phyloP scores from a whole-genome alignment of 2,888 invertebrate genomes.

The Taenaris catops region DNA sequence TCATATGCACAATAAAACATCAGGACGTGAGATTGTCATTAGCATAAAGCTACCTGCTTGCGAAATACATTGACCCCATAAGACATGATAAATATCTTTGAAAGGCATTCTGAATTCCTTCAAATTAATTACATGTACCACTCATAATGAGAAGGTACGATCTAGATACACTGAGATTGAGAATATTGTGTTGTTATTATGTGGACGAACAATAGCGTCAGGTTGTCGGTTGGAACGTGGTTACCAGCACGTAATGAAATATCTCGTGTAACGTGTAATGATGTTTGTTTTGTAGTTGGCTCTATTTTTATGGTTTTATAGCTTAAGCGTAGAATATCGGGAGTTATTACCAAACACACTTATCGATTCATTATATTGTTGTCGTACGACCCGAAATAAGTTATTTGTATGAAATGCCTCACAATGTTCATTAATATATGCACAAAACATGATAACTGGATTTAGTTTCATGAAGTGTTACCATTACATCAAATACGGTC shows the following conservation, averaged over 20 bases:
- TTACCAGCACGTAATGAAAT: slow-evolving; percentile 34
- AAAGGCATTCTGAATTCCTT: slow-evolving; percentile 37
- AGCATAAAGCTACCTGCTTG: slow-evolving; percentile 38
- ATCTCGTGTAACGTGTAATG: slow-evolving; percentile 32
- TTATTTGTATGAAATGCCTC: too few relatives aligned
- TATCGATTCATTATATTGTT: too few relatives aligned
- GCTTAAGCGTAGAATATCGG: too few relatives aligned
- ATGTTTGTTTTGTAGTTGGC: slow-evolving; percentile 31
- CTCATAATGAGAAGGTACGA: slow-evolving; percentile 32
- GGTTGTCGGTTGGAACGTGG: slow-evolving; percentile 27
- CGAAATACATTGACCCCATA: slow-evolving; percentile 38
- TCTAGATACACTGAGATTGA: slow-evolving; percentile 43
- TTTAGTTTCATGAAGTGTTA: too few relatives aligned
- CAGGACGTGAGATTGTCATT: slow-evolving; percentile 39
- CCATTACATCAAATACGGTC: too few relatives aligned
- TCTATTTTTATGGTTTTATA: too few relatives aligned
- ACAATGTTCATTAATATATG: too few relatives aligned
- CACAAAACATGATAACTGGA: too few relatives aligned
- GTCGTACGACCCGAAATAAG: too few relatives aligned
- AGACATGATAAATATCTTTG: slow-evolving; percentile 31
- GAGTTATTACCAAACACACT: too few relatives aligned
- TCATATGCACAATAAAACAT: slow-evolving; percentile 14
- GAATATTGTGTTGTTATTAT: slow-evolving; percentile 35
- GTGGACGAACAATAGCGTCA: slow-evolving; percentile 42
- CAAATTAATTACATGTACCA: slow-evolving; percentile 23